Conservation (phyloP, 2,888 invertebrate genomes). For the Deilephila porcellus region DNA sequence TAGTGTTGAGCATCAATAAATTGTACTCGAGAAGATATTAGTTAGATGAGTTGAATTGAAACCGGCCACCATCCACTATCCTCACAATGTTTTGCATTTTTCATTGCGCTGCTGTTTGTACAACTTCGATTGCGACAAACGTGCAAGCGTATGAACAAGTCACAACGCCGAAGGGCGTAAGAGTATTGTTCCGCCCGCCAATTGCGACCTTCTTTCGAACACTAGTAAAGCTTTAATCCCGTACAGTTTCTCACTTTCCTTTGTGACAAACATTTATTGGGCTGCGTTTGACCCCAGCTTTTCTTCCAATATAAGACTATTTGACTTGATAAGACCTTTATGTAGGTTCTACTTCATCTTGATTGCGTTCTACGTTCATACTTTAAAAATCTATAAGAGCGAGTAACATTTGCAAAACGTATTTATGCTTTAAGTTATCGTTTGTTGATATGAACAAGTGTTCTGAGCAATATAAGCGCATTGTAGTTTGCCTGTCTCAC, state of each 20-base stretch:
- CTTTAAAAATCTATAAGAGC: no score
- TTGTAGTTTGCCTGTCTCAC: no score
- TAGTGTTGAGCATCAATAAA: no score
- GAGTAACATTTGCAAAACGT: no score
- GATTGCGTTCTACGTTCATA: not conserved
- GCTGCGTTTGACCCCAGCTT: not conserved
- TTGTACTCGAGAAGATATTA: not conserved
- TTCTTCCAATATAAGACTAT: not conserved
- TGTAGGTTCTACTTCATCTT: not conserved
- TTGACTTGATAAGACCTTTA: not conserved
- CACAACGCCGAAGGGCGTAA: not conserved
- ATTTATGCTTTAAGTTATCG: no score
- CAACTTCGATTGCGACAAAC: slow-evolving; percentile 8
- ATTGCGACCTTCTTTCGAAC: not conserved
- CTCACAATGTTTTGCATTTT: not conserved
- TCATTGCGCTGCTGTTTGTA: not conserved
- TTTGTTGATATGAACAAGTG: no score
- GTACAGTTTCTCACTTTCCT: not conserved
- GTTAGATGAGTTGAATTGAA: not conserved
- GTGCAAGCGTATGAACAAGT: not conserved
- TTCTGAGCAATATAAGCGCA: no score
- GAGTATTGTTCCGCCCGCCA: not conserved
- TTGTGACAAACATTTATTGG: slow-evolving; percentile 4
- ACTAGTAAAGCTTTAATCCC: not conserved
- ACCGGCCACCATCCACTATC: no score